A percentile compares a stretch with the other conserved stretches of the same genome.
phyloP scores from a whole-genome alignment of 2,888 invertebrate genomes.

The Athalia rosae region DNA sequence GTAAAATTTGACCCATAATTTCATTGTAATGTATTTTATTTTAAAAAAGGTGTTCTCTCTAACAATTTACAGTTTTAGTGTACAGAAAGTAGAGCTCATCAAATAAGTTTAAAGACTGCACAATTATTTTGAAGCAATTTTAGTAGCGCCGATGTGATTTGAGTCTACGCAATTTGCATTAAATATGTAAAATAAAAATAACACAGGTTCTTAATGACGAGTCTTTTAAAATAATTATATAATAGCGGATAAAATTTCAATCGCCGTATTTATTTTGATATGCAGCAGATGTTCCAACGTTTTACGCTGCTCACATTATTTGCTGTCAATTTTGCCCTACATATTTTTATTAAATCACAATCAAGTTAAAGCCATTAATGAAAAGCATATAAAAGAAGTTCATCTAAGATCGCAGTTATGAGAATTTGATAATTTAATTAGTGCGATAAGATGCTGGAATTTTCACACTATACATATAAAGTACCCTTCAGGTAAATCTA shows the following conservation, averaged over 20 bases:
- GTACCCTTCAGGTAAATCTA: constrained; percentile 49
- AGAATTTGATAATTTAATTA: neutral
- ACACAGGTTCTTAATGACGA: neutral
- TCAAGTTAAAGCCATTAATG: neutral
- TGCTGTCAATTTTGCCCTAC: neutral
- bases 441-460: constrained; percentile 60
- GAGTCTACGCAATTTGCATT: neutral
- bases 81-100: constrained; percentile 4
- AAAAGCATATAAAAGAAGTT: constrained; percentile 1
- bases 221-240: neutral
- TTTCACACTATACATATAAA: constrained; percentile 70
- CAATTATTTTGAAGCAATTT: neutral
- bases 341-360: neutral
- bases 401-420: neutral
- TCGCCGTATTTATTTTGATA: neutral
- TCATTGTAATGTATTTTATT: constrained; percentile 26
- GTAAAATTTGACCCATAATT: neutral
- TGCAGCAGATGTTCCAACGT: neutral
- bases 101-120: neutral
- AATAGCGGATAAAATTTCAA: neutral
- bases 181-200: neutral
- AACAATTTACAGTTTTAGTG: constrained; percentile 30
- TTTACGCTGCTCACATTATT: neutral
- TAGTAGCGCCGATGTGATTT: neutral
- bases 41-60: constrained; percentile 15